Evolutionary conservation across 2,797 vertebrate species (phyloP), one percentile per base, ranked within the genome.

Genomic region (Limosa lapponica): DNA sequence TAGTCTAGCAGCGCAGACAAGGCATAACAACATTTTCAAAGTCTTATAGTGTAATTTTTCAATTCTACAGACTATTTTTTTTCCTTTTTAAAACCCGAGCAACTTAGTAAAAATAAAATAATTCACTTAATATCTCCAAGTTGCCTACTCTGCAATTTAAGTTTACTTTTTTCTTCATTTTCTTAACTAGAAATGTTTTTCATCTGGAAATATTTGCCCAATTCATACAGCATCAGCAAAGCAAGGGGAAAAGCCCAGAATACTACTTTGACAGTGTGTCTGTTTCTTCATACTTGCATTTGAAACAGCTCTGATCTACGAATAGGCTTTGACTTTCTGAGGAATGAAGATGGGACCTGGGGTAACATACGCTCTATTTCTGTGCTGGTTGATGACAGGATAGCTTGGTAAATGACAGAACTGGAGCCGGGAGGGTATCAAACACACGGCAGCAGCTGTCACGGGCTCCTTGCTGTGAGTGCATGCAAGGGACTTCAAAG

Each of bases 401-500:
- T 82, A 72, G 79, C 83, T 72, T 34, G 39, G 55, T 22, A 77
- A 95, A 48, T 92, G 96, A 94, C 95, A 96, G 86, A 44, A 34
- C 71, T 39, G 75, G 54, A 81, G 87, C 89, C 3, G 4, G 57
- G 73, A 88, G 86, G 89, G 85, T 62, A 82, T 66, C 94, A 81
- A 39, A 73, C 81, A 41, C 88, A 49, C 0, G 10, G 78, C 65
- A 92, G 93, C 81, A 81, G 95, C 96, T 96, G 96, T 84, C 93
- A 94, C 6, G 0, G 65, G 66, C 73, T 89, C 70, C 95, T 95
- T 34, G 24, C 93, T 93, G 83, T 7, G n/a, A 69, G 43, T 71
- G 79, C 83, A 71, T 66, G 54, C 55, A 43, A 83, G 73, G 64
- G 32, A 95, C 94, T 94, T 97, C 96, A 97, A 96, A 96, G 80